Base-by-base conservation (phyloP, 2,113 vertebrate genomes). In the Rissa tridactyla region DNA sequence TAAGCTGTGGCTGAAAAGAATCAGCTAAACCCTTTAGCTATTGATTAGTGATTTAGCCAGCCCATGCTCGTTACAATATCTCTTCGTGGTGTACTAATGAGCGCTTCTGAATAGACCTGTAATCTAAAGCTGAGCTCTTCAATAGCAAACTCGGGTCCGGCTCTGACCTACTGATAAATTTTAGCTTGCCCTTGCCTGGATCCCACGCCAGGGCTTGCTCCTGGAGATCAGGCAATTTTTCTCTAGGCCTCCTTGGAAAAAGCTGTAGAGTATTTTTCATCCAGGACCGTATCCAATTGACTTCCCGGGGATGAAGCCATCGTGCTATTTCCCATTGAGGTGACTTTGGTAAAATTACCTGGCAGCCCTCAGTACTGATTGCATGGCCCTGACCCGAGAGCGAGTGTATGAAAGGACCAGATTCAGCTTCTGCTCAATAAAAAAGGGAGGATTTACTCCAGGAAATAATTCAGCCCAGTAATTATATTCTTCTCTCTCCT, bases 11-110 rank as follows among this genome's bases (percentile, higher is more conserved):
- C 52, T 82, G 66, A 15, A 32, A 46, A 51, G 83, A n/a, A 83
- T 16, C 88, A 51, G 92, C 75, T 58, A 2, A 27, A 77, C 55
- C 83, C 94, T 79, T 84, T 22, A 82, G 92, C 88, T 93, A 94
- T 94, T 46, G 96, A 95, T 96, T 25, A 65, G 92, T n/a, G 83
- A 91, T 95, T 82, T 47, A 12, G 66, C 69, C 86, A 68, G 95
- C 84, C 46, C 10, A 1, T 6, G 5, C 26, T 65, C 87, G 38
- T 87, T 60, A 71, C 64, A 6, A 8, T 9, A 44, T 38, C 92
- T 47, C 92, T 55, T 32, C 6, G 7, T 19, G 61, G n/a, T 6
- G 80, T 5, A 55, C 69, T 94, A 94, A 96, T 79, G 94, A 97
- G 80, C 57, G 0, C 65, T 95, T 47, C 11, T 2, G 27, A 49